phyloP scores from a whole-genome alignment of 2,888 invertebrate species.

The Agonopterix heracliana region DNA sequence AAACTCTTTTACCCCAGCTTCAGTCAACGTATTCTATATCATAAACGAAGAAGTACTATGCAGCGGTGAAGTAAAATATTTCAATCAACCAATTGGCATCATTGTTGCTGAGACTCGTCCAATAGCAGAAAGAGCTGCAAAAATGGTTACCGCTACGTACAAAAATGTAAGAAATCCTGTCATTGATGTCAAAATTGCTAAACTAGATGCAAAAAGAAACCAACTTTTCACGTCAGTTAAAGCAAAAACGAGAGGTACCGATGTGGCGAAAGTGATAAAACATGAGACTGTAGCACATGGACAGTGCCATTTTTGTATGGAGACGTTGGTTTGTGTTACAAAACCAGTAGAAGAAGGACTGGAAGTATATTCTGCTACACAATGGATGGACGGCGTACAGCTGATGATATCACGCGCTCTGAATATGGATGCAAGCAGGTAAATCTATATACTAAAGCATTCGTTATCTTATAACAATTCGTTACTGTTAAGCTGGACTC shows the following conservation, averaged over 20 bases:
- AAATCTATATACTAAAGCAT: constrained; percentile 13
- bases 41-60: constrained; percentile 59
- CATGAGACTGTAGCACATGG: constrained; percentile 70
- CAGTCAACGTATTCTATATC: constrained; percentile 16
- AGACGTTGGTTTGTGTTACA: constrained; percentile 78
- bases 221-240: constrained; percentile 16
- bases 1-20: constrained; percentile 71
- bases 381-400: constrained; percentile 77
- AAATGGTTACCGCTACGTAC: constrained; percentile 73
- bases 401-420: constrained; percentile 67
- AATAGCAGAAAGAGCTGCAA: constrained; percentile 73
- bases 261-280: constrained; percentile 53
- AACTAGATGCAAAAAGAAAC: constrained; percentile 24
- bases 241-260: constrained; percentile 39
- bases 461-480: background rate
- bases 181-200: constrained; percentile 31
- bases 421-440: constrained; percentile 77
- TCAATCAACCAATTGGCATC: constrained; percentile 42
- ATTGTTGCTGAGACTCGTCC: constrained; percentile 75
- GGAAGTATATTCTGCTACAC: constrained; percentile 76
- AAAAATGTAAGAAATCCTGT: constrained; percentile 44
- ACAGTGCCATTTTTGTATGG: constrained; percentile 85
- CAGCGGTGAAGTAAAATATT: constrained; percentile 34
- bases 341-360: constrained; percentile 81
- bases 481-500: background rate